Conservation (phyloP, 2,113 vertebrate genomes). For the Odobenus rosmarus region DNA sequence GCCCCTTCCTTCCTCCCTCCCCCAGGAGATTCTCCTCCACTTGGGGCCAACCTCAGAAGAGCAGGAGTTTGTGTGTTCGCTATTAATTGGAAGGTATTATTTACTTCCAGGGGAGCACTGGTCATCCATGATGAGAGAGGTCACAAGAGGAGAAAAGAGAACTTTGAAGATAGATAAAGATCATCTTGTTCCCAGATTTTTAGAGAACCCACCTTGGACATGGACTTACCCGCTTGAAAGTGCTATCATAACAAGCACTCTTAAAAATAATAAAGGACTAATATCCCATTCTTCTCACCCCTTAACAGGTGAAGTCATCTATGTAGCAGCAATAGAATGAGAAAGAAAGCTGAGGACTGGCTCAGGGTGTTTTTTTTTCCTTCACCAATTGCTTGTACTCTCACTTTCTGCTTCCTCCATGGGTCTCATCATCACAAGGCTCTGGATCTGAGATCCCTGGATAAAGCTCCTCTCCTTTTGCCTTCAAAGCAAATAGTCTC, state of each 20-base stretch:
- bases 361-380: neutral
- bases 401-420: neutral
- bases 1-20: too few species aligned
- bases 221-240: neutral
- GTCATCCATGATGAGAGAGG: neutral
- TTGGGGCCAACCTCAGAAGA: neutral
- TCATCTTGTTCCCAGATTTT: neutral
- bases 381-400: neutral
- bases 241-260: neutral
- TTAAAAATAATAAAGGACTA: neutral
- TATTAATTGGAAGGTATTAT: neutral
- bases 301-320: neutral
- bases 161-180: neutral
- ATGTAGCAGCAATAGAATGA: neutral
- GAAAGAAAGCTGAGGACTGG: neutral
- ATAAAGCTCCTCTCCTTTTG: neutral
- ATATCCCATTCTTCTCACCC: neutral
- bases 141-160: neutral
- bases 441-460: neutral
- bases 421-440: neutral
- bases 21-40: neutral
- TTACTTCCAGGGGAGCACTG: neutral
- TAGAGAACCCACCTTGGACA: neutral
- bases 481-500: neutral
- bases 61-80: neutral